Evolutionary conservation across 2,888 invertebrate species (phyloP), one percentile per base, ranked within the genome.

Genomic region (Drosophila recens): DNA sequence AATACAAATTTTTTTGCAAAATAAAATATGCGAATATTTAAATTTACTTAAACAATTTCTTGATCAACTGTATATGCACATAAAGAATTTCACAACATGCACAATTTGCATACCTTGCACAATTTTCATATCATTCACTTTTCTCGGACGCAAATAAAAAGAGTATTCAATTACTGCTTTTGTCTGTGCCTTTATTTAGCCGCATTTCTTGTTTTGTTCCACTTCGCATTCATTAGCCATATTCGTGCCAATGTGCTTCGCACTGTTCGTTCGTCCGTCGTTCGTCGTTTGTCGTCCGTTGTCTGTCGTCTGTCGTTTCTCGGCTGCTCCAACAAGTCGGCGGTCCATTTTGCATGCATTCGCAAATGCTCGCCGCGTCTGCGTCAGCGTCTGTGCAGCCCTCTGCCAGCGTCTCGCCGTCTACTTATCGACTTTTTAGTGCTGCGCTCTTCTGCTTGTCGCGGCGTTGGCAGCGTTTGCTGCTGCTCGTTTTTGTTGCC

Each of bases 201-300:
- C 62, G 38, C 15, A 62, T 73, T 61, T 53, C 34, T 57, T 58
- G 62, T 63, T 63, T 54, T 75, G 61, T 83, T 70, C 71, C 84
- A 80, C 79, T 87, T 87, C 72, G 77, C 82, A 79, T 84, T 83
- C 74, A 83, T 83, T 87, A 84, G 82, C 82, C 58, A 70, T 81
- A 81, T 84, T 76, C 72, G 79, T 69, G 74, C 64, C 73, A 76
- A 59, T 74, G 74, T 69, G 77, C 73, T 64, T 66, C 77, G 62
- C 68, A 57, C 43, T 46, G 54, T 49, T 54, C 63, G 46, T 30
- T 15, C 40, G 51, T 54, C 27, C 33, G 51, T 23, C 23, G 13
- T 33, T 33, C 15, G 20, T 10, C 10, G 15, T 17, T 17, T 11
- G 20, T 23, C 34, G 36, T 36, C 13, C 13, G 56, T 33, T 6